Percentiles rank a stretch among this genome's conserved stretches.
These are phyloP conservation scores for Coendou prehensilis DNA, from an alignment of 2,797 vertebrate genomes.

Conservation along the genomic window DNA sequence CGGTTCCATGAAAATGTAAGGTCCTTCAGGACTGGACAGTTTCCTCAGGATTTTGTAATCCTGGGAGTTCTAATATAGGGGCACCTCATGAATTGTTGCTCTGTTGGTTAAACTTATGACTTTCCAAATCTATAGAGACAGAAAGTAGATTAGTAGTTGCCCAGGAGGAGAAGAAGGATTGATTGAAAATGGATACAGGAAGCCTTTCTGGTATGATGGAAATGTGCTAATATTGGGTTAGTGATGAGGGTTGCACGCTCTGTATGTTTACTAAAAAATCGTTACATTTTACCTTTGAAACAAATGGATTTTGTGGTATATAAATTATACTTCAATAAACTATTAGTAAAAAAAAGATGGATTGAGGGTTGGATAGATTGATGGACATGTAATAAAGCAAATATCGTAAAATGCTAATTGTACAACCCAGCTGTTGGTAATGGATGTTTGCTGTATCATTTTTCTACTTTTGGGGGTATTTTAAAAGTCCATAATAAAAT, in stretches of 20 bases:
- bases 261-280: neutral
- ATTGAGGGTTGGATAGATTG: neutral
- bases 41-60: slow-evolving; percentile 20
- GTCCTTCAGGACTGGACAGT: neutral
- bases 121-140: slow-evolving; percentile 44
- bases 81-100: neutral
- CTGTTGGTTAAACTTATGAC: neutral
- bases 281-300: neutral
- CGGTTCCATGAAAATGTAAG: neutral
- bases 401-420: slow-evolving; percentile 13
- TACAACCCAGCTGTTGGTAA: neutral
- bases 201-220: neutral
- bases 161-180: neutral
- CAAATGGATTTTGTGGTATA: neutral
- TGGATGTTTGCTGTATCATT: neutral
- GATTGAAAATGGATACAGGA: neutral
- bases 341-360: slow-evolving; percentile 9
- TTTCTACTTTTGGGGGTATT: neutral
- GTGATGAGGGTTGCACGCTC: neutral
- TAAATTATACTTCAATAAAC: slow-evolving; percentile 9
- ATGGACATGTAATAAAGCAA: neutral
- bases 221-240: neutral
- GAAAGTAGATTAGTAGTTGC: slow-evolving; percentile 31
- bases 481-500: slow-evolving; percentile 8
- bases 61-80: neutral